Percentiles rank a stretch among this genome's conserved stretches.
These are phyloP conservation scores for Atta colombica DNA, from an alignment of 1,140 invertebrate genomes.

Conservation along the genomic window DNA sequence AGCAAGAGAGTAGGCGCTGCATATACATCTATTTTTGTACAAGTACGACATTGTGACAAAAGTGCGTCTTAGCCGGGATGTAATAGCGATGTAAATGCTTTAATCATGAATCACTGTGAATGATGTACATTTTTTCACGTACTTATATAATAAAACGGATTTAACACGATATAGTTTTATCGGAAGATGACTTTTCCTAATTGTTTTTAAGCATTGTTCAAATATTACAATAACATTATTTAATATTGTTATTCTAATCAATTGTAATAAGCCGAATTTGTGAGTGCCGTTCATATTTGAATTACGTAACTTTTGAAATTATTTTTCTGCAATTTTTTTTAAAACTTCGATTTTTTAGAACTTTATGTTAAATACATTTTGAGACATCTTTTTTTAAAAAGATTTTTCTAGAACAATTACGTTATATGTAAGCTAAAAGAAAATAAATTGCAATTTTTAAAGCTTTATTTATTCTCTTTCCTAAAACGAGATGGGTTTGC, in stretches of 20 bases:
- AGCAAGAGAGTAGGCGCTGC: constrained; percentile 10
- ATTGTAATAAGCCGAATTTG: neutral
- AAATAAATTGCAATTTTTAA: neutral
- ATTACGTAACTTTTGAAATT: neutral
- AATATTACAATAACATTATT: neutral
- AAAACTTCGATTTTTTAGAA: neutral
- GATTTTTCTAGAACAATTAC: neutral
- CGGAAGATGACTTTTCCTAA: neutral
- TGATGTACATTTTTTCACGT: too few species aligned
- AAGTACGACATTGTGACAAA: neutral
- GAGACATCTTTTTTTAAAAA: neutral
- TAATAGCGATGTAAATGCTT: neutral
- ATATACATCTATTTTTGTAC: constrained; percentile 16
- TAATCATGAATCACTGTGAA: constrained; percentile 14
- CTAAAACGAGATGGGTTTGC: neutral
- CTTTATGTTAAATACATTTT: neutral
- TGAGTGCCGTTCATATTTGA: neutral
- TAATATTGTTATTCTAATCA: neutral
- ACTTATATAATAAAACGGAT: neutral
- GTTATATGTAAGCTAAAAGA: neutral
- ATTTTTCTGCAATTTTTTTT: neutral
- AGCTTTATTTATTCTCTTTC: neutral
- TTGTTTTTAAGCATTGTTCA: neutral
- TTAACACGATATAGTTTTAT: neutral
- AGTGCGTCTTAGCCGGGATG: neutral